These are phyloP conservation scores for Sardina pilchardus DNA, from an alignment of 2,113 vertebrate species.

Conservation along the genomic window DNA sequence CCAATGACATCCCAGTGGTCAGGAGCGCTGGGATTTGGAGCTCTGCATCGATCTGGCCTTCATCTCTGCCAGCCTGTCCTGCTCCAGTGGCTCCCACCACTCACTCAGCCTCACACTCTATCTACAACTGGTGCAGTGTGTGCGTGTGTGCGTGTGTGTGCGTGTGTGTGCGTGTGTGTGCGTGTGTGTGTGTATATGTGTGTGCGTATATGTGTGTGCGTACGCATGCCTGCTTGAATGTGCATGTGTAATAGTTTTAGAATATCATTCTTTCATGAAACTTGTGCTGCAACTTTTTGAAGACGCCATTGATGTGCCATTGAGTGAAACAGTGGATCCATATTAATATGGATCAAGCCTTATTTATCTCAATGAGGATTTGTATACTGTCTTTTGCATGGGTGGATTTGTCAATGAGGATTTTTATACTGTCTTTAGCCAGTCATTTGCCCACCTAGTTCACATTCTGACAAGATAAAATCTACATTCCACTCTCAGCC, in stretches of 20 bases:
- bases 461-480: too few species aligned
- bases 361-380: too few species aligned
- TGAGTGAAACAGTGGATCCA: too few species aligned
- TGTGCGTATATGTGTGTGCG: not conserved
- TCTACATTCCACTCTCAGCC: too few species aligned
- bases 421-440: too few species aligned
- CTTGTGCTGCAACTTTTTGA: not conserved
- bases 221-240: not conserved
- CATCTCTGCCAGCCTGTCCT: not conserved
- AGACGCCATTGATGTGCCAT: too few species aligned
- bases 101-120: conserved; percentile 32
- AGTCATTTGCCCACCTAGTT: too few species aligned
- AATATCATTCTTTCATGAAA: not conserved
- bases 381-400: too few species aligned
- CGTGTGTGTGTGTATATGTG: not conserved
- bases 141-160: not conserved
- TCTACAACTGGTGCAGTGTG: not conserved
- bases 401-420: too few species aligned
- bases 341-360: too few species aligned
- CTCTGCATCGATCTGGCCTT: not conserved
- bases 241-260: not conserved
- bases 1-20: not conserved
- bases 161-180: not conserved
- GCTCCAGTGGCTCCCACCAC: not conserved
- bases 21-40: not conserved